These are phyloP conservation scores for Theodoxus fluviatilis DNA, from an alignment of 2,888 invertebrate species.

Conservation along the genomic window DNA sequence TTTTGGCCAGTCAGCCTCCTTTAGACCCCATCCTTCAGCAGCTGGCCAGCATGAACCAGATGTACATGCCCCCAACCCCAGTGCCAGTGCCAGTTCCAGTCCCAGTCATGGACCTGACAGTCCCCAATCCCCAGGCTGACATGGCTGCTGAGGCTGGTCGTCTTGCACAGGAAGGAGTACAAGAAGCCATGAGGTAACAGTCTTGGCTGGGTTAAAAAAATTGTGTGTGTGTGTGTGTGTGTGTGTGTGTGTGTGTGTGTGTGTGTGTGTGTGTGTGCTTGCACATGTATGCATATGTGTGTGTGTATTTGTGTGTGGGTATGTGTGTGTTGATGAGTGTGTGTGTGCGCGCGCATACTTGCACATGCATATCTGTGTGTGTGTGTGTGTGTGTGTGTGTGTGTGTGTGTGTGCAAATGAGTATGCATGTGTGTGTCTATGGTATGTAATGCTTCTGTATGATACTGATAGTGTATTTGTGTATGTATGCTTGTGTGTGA, in stretches of 20 bases:
- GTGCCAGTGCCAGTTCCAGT: slow-evolving; percentile 17
- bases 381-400: too few species aligned
- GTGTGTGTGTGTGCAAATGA: too few species aligned
- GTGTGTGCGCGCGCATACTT: too few species aligned
- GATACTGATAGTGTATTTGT: too few species aligned
- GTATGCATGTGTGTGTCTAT: too few species aligned
- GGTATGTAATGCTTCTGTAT: too few species aligned
- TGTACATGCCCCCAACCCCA: slow-evolving; percentile 30
- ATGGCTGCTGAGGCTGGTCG: slow-evolving; percentile 43
- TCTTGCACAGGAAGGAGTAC: slow-evolving; percentile 53
- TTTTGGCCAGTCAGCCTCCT: slow-evolving; percentile 32
- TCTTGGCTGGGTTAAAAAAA: too few species aligned
- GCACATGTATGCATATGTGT: too few species aligned
- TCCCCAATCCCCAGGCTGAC: background rate
- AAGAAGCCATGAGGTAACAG: slow-evolving; percentile 57
- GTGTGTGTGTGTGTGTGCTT: too few species aligned
- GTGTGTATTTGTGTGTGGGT: background rate
- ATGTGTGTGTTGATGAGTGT: background rate
- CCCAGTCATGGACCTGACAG: background rate
- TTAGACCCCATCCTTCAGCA: slow-evolving; percentile 45
- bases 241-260: too few species aligned
- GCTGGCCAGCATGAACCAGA: slow-evolving; percentile 36
- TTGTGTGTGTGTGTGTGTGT: background rate
- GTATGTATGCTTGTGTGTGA: too few species aligned
- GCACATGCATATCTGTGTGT: too few species aligned